Percentiles rank a stretch among this genome's conserved stretches.
Conservation (phyloP, 2,797 vertebrate genomes). For the Pyrocephalus nanus region DNA sequence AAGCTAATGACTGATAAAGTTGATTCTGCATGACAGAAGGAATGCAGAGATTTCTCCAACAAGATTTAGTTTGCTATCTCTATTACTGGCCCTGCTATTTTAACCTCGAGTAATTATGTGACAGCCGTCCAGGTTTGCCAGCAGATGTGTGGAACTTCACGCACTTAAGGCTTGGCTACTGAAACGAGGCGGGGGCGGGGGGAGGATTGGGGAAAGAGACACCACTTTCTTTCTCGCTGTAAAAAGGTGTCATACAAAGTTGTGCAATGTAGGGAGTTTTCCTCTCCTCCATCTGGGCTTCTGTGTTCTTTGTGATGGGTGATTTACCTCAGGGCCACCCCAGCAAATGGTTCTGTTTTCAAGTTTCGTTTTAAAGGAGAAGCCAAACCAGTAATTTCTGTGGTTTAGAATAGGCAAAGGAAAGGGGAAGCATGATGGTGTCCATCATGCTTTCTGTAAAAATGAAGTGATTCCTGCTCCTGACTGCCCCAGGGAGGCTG, state of each 20-base stretch:
- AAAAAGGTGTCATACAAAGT: neutral
- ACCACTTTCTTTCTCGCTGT: neutral
- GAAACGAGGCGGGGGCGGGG: accelerated
- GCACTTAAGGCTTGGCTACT: neutral
- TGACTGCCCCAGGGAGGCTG: neutral
- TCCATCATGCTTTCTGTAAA: neutral
- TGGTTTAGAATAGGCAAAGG: neutral
- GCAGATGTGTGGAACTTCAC: neutral
- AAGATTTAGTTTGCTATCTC: constrained; percentile 28
- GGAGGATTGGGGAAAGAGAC: neutral
- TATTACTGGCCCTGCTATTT: neutral
- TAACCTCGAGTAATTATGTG: constrained; percentile 36
- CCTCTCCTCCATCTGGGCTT: neutral
- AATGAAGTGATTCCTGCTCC: neutral
- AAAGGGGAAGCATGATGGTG: neutral
- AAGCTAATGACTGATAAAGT: constrained; percentile 40
- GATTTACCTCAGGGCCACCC: neutral
- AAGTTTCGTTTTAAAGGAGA: neutral
- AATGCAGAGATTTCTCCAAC: constrained; percentile 35
- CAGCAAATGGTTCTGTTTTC: neutral
- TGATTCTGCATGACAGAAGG: constrained; percentile 44
- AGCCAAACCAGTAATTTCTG: neutral
- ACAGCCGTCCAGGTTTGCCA: neutral
- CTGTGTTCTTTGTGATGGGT: neutral
- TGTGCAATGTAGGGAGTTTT: neutral